Conservation (phyloP, 2,888 invertebrate genomes). For the Philereme vetulata region DNA sequence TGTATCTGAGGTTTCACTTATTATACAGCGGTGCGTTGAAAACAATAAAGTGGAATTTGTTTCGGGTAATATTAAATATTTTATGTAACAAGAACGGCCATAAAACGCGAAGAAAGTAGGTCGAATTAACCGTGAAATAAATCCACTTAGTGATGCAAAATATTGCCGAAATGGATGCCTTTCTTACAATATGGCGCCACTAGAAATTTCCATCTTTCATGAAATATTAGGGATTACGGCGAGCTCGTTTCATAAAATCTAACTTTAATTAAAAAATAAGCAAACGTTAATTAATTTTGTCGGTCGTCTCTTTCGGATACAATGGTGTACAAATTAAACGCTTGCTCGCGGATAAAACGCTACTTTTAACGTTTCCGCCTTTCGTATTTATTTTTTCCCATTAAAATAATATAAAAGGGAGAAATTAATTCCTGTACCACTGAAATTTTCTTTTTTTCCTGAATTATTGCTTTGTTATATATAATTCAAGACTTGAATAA, state of each 20-base stretch:
- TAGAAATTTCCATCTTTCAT: constrained; percentile 80
- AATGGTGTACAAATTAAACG: constrained; percentile 72
- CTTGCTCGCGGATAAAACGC: constrained; percentile 53
- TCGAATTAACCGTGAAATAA: constrained; percentile 69
- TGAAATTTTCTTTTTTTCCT: constrained; percentile 43
- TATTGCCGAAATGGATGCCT: constrained; percentile 73
- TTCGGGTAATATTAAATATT: constrained; percentile 47
- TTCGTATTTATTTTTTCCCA: constrained; percentile 56
- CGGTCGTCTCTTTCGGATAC: constrained; percentile 60
- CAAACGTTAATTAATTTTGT: constrained; percentile 74
- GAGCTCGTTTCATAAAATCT: constrained; percentile 72
- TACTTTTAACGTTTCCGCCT: constrained; percentile 48
- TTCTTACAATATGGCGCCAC: constrained; percentile 80
- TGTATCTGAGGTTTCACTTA: constrained; percentile 32
- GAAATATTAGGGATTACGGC: constrained; percentile 77
- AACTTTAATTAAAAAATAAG: constrained; percentile 81
- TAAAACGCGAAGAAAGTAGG: constrained; percentile 60
- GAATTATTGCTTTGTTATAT: constrained; percentile 47
- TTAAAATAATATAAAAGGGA: constrained; percentile 51
- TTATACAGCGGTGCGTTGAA: constrained; percentile 32
- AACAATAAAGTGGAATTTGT: constrained; percentile 45
- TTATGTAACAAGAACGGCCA: constrained; percentile 45
- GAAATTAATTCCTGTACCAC: constrained; percentile 47
- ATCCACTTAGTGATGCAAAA: constrained; percentile 75
- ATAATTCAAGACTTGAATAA: constrained; percentile 41